Percentiles rank a stretch among this genome's conserved stretches.
These are phyloP conservation scores for Drosophila mulleri DNA, from an alignment of 2,888 invertebrate species.

Conservation along the genomic window DNA sequence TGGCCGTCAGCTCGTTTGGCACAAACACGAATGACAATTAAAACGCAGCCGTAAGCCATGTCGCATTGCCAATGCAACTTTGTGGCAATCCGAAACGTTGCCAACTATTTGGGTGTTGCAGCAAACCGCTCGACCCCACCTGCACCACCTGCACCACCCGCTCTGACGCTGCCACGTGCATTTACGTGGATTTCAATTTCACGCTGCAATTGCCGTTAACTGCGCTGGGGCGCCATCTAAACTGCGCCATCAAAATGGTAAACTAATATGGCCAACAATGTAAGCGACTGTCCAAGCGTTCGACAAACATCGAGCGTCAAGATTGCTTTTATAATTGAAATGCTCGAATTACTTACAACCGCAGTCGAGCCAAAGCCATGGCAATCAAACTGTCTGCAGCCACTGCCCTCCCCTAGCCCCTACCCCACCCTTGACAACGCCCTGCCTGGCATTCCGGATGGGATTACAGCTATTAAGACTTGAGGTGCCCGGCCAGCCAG, in stretches of 20 bases:
- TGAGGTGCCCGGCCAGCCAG: background rate
- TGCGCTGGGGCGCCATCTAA: slow-evolving; percentile 10
- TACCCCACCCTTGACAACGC: background rate
- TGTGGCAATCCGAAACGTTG: slow-evolving; percentile 39
- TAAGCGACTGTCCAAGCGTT: slow-evolving; percentile 25
- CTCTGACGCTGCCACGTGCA: background rate
- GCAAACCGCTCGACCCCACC: background rate
- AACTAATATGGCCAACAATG: slow-evolving; percentile 56
- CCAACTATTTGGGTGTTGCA: slow-evolving; percentile 36
- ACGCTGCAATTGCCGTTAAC: slow-evolving; percentile 20
- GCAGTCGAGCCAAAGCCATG: slow-evolving; percentile 19
- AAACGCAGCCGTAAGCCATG: slow-evolving; percentile 59
- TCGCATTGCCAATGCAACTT: slow-evolving; percentile 43
- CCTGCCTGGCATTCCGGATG: background rate
- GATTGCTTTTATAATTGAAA: slow-evolving; percentile 77
- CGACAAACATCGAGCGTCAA: slow-evolving; percentile 24
- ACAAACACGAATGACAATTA: slow-evolving; percentile 55
- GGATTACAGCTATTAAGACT: slow-evolving; percentile 18
- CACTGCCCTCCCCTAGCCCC: background rate
- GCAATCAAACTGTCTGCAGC: slow-evolving; percentile 48
- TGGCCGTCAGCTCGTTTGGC: slow-evolving; percentile 48
- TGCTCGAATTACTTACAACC: slow-evolving; percentile 63
- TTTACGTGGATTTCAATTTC: slow-evolving; percentile 47
- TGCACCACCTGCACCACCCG: too few relatives aligned
- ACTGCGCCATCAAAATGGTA: slow-evolving; percentile 43